Conservation (phyloP, 2,797 vertebrate species). For the Garrulus glandarius region DNA sequence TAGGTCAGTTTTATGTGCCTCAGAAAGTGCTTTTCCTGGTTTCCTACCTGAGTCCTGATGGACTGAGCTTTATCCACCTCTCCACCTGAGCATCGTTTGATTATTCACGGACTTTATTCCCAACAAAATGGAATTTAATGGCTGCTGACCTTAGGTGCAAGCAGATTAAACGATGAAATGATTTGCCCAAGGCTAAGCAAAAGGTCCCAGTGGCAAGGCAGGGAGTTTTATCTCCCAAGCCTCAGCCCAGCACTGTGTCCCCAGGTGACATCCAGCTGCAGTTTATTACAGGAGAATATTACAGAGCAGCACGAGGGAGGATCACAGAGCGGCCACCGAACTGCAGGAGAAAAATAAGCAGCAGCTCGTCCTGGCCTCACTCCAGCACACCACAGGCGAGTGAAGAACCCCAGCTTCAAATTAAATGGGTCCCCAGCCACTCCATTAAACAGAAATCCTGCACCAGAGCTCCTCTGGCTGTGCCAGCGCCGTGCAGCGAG, state of each 20-base stretch:
- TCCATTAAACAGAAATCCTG: slow-evolving; percentile 55
- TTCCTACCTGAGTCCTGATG: neutral
- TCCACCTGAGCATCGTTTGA: neutral
- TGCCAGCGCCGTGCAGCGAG: slow-evolving; percentile 12
- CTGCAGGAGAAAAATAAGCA: slow-evolving; percentile 25
- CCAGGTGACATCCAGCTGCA: slow-evolving; percentile 35
- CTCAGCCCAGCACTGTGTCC: neutral
- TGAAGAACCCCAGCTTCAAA: slow-evolving; percentile 59
- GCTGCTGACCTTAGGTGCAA: neutral
- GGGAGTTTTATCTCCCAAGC: slow-evolving; percentile 11
- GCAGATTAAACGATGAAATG: slow-evolving; percentile 40
- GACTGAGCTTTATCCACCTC: neutral
- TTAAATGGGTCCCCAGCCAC: slow-evolving; percentile 68
- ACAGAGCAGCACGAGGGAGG: neutral
- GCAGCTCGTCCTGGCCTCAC: slow-evolving; percentile 50
- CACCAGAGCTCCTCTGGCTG: slow-evolving; percentile 17
- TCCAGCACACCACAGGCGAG: slow-evolving; percentile 57
- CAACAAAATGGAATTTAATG: neutral
- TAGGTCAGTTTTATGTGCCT: neutral
- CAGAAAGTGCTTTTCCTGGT: neutral
- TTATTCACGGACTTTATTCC: slow-evolving; percentile 19
- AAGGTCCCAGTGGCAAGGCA: slow-evolving; percentile 30
- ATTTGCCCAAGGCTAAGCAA: slow-evolving; percentile 40
- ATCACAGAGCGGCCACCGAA: slow-evolving; percentile 31
- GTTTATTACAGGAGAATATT: neutral